A percentile compares a stretch with the other conserved stretches of the same genome.
Evolutionary conservation across 2,888 invertebrate species (phyloP).

Genomic region (Scrobipalpa costella): DNA sequence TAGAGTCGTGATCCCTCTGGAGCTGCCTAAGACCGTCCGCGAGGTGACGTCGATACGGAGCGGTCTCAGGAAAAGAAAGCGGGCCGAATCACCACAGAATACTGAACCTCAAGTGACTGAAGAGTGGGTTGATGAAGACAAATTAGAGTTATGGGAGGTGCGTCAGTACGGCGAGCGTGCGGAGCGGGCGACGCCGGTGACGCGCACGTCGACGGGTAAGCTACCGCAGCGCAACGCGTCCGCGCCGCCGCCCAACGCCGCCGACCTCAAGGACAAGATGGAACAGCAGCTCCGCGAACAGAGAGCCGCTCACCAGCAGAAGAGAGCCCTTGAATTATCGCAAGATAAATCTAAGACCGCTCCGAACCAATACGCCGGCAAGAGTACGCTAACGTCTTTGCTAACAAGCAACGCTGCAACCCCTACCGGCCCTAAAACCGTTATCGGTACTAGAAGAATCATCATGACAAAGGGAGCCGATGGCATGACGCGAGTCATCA

Average conservation of each 20-base stretch:
- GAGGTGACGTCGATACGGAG: constrained; percentile 97
- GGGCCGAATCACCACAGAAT: constrained; percentile 96
- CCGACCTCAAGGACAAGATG: constrained; percentile 93
- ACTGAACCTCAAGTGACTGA: constrained; percentile 97
- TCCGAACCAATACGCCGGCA: constrained; percentile 80
- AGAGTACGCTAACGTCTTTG: constrained; percentile 85
- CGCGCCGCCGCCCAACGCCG: constrained; percentile 81
- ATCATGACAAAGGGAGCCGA: constrained; percentile 89
- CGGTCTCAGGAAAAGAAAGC: constrained; percentile 94
- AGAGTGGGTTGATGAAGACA: constrained; percentile 98
- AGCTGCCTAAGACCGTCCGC: constrained; percentile 94
- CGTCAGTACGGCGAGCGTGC: constrained; percentile 92
- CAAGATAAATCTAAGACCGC: constrained; percentile 74
- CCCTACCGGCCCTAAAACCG: constrained; percentile 82
- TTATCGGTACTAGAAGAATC: constrained; percentile 84
- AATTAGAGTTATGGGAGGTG: constrained; percentile 97
- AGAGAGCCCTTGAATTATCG: constrained; percentile 85
- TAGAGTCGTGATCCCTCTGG: constrained; percentile 96
- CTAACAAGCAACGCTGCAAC: constrained; percentile 78
- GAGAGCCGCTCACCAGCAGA: constrained; percentile 93
- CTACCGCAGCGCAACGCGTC: constrained; percentile 71
- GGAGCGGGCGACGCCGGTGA: constrained; percentile 88
- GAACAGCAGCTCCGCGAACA: constrained; percentile 94
- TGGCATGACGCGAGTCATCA: constrained; percentile 84
- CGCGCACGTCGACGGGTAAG: constrained; percentile 90